Base-by-base conservation (phyloP, 2,113 vertebrate species). In the Sarotherodon lohbergeri region DNA sequence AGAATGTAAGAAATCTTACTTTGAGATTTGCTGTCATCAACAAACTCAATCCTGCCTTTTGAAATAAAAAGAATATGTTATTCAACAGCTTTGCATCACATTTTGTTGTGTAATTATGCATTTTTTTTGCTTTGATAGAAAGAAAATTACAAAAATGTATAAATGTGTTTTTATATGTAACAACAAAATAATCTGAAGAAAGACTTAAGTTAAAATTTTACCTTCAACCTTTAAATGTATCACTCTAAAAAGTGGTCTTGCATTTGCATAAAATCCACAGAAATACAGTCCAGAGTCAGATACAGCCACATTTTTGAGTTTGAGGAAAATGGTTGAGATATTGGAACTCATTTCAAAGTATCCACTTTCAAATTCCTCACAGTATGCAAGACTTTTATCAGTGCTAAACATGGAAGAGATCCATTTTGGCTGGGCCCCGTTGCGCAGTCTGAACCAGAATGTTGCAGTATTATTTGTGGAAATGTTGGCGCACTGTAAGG, bases 301-400 rank as follows among this genome's bases (percentile, higher is more conserved):
- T 43, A 14, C 66, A 71, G 39, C n/a, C 66, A 43, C 36, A 71
- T 43, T 24, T 71, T 71, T 71, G 1, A 71, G 9, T 34, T 80
- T 78, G 41, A 84, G 24, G 24, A 36, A 66, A 0, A 43, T 4
- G 11, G 3, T 84, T 0, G 27, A 22, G 4, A 4, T 50, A 63
- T 84, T 66, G 34, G 76, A 50, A 2, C 4, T 68, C 41, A 84
- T 86, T 57, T 59, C 6, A 82, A 79, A 89, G 32, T 9, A 32
- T 7, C 14, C 4, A n/a, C 24, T 39, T 59, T 36, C 0, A 85
- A 61, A 48, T 55, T 59, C 87, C 13, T 41, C 39, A 11, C 57
- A 84, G 32, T 22, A 59, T 1, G 0, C 2, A 52, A 13, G 11
- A 0, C 4, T 2, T 2, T 0, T 1, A 1, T 4, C 1, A 11